These are phyloP conservation scores for Manis crassicaudata DNA, from an alignment of 2,797 vertebrate genomes.

Conservation along the genomic window DNA sequence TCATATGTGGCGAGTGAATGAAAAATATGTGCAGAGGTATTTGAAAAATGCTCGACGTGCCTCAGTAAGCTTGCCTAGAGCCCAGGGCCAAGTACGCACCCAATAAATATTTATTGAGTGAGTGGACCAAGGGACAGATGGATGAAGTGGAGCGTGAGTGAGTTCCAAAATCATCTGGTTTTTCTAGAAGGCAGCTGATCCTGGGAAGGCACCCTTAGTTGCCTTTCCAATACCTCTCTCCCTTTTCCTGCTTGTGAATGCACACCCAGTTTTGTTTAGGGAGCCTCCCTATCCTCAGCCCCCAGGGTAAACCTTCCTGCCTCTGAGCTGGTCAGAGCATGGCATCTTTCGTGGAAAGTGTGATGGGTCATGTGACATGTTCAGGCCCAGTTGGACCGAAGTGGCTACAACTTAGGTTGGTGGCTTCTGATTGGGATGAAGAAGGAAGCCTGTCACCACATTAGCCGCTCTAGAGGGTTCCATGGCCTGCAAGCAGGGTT, in stretches of 20 bases:
- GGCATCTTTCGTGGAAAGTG: background rate
- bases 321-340: background rate
- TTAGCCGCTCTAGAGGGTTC: background rate
- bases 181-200: conserved; percentile 39
- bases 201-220: background rate
- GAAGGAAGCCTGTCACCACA: background rate
- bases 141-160: conserved; percentile 56
- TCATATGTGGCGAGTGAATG: conserved; percentile 74
- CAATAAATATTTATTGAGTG: conserved; percentile 69
- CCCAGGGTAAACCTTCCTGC: background rate
- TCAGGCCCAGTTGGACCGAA: background rate
- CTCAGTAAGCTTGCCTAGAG: conserved; percentile 51
- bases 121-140: conserved; percentile 41
- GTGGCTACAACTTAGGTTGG: background rate
- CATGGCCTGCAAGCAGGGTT: background rate
- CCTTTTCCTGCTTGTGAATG: background rate
- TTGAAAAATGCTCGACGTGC: conserved; percentile 72
- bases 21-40: conserved; percentile 74
- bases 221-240: background rate
- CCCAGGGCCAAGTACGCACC: conserved; percentile 54
- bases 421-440: background rate
- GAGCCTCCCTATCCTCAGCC: background rate
- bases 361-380: background rate
- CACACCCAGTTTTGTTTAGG: background rate
- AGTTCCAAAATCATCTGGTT: conserved; percentile 60